Evolutionary conservation across 1,140 invertebrate species (phyloP).

Genomic region (Drosophila chauvacae): DNA sequence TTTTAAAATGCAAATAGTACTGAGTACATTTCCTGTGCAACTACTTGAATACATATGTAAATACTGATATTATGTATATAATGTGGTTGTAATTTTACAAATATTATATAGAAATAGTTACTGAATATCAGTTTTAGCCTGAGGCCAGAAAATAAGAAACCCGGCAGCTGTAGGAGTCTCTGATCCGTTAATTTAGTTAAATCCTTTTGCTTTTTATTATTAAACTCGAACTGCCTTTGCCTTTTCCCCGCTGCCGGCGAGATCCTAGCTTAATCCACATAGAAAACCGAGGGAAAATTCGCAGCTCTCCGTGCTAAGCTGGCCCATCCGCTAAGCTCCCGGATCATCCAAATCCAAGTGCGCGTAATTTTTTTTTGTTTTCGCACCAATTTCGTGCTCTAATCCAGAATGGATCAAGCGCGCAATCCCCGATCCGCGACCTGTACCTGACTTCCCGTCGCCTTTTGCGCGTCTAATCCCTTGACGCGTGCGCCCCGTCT

Average conservation of each 20-base stretch:
- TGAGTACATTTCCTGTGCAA: neutral
- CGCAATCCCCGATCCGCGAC: constrained; percentile 41
- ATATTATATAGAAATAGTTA: neutral
- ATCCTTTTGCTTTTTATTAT: constrained; percentile 75
- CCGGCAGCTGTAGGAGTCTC: constrained; percentile 9
- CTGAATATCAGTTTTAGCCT: neutral
- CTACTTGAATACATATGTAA: neutral
- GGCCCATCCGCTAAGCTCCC: constrained; percentile 69
- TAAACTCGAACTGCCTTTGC: constrained; percentile 55
- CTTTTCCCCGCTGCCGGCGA: constrained; percentile 8
- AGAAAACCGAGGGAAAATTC: constrained; percentile 61
- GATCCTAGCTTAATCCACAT: constrained; percentile 40
- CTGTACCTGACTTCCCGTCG: constrained; percentile 70
- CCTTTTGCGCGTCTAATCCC: constrained; percentile 61
- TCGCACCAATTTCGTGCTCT: constrained; percentile 43
- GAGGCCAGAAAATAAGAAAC: neutral
- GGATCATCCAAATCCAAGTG: constrained; percentile 70
- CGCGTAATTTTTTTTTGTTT: constrained; percentile 60
- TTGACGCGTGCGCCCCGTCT: constrained; percentile 66
- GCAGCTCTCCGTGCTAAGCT: constrained; percentile 56
- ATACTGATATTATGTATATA: too few relatives aligned
- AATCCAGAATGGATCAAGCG: constrained; percentile 80
- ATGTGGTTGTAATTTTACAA: neutral
- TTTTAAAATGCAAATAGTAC: neutral
- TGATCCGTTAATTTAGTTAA: constrained; percentile 62